Evolutionary conservation across 2,113 vertebrate genomes (phyloP).

Genomic region (Erythrocercus mccallii): DNA sequence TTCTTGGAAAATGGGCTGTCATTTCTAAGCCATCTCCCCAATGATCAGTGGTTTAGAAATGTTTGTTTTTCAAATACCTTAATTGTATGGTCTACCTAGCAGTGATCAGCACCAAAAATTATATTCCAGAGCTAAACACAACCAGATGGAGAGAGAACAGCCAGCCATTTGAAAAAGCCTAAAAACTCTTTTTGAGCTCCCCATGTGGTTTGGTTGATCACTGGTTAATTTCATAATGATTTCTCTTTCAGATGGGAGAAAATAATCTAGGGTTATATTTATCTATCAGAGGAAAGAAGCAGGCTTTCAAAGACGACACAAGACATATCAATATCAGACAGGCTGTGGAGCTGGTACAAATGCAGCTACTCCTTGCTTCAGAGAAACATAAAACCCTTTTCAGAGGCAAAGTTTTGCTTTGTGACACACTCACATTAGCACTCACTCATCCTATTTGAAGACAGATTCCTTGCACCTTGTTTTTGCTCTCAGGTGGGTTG

Average conservation of each 20-base stretch:
- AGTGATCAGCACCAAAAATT: constrained; percentile 76
- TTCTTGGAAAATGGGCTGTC: constrained; percentile 73
- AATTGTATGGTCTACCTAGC: constrained; percentile 80
- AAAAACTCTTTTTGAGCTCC: constrained; percentile 5
- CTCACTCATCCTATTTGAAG: not conserved
- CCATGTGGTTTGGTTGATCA: constrained; percentile 67
- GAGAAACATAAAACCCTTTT: constrained; percentile 44
- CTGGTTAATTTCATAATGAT: constrained; percentile 74
- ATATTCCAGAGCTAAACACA: constrained; percentile 75
- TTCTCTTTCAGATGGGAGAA: constrained; percentile 63
- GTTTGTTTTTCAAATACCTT: constrained; percentile 84
- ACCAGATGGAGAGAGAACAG: constrained; percentile 76
- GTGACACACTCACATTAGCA: constrained; percentile 20
- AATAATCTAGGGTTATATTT: constrained; percentile 51
- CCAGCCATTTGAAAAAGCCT: constrained; percentile 46
- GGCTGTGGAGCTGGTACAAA: constrained; percentile 27
- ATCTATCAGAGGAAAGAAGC: constrained; percentile 41
- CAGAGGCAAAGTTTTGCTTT: constrained; percentile 33
- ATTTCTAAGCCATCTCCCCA: constrained; percentile 64
- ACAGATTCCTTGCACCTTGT: constrained; percentile 1
- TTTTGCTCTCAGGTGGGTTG: constrained; percentile 4
- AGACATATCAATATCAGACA: constrained; percentile 3
- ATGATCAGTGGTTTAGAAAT: constrained; percentile 71
- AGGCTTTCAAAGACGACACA: not conserved
- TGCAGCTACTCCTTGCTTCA: constrained; percentile 32